Conservation (phyloP, 1,140 invertebrate species). For the Drosophila kanapiae region DNA sequence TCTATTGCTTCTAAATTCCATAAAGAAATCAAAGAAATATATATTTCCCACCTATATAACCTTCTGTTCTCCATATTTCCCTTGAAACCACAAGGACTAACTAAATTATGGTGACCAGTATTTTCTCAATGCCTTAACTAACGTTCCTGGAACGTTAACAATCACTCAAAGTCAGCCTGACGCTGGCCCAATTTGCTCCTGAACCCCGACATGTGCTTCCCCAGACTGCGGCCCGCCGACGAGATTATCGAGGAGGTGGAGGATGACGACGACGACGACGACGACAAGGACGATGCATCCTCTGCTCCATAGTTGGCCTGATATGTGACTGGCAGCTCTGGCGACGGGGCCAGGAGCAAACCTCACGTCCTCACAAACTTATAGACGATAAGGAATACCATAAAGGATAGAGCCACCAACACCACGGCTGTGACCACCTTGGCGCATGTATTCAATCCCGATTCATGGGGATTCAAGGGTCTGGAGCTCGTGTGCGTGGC, state of each 20-base stretch:
- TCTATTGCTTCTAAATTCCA: no score
- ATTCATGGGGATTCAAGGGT: constrained; percentile 87
- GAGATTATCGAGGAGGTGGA: constrained; percentile 51
- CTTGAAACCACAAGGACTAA: neutral
- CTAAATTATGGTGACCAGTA: constrained; percentile 17
- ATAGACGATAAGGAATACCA: constrained; percentile 91
- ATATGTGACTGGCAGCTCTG: constrained; percentile 83
- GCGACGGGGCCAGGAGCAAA: constrained; percentile 89
- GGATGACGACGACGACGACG: constrained; percentile 24
- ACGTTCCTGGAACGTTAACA: constrained; percentile 22
- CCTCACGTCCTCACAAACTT: constrained; percentile 92
- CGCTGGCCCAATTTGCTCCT: constrained; percentile 79
- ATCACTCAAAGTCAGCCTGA: constrained; percentile 69
- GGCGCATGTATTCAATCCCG: constrained; percentile 89
- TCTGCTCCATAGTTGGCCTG: constrained; percentile 68
- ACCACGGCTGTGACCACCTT: constrained; percentile 90
- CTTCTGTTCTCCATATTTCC: no score
- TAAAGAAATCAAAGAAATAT: neutral
- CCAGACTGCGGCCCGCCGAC: constrained; percentile 72
- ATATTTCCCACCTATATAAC: neutral
- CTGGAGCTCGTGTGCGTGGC: constrained; percentile 86
- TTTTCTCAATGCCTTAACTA: constrained; percentile 27
- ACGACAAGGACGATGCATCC: constrained; percentile 22
- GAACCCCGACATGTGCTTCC: constrained; percentile 84
- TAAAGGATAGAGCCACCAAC: constrained; percentile 89